Evolutionary conservation across 2,888 invertebrate species (phyloP), one percentile per base, ranked within the genome.

Genomic region (Torymus texanus): DNA sequence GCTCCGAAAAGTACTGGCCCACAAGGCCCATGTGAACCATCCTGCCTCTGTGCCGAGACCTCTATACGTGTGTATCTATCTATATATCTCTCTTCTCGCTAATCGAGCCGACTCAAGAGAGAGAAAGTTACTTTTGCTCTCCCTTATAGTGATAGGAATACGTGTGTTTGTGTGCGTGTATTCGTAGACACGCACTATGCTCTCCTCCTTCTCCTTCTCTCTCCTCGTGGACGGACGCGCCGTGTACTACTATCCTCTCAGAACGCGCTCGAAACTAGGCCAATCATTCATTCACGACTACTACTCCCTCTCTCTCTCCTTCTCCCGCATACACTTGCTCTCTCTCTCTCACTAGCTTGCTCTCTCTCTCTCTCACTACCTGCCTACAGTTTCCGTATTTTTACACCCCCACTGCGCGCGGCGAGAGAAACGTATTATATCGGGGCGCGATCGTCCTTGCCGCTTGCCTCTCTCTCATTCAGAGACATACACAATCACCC

Each of bases 1-100:
- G 75, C 63, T 86, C 85, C 79, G 85, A 75, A 79, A 85, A 84
- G 80, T 85, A 84, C 81, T 85, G 85, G 68, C 84, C 84, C 80
- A 82, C 83, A 12, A 85, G 81, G 77, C 85, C 85, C 84, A 82
- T 83, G 71, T 85, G 84, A 50, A 84, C 84, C 85, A 84, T 85
- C 68, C 18, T 66, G 58, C 53, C 18, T 21, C 21, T 21, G 21
- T 16, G 66, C 13, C 14, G 14, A 41, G 2, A n/a, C 21, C 16
- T 55, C 2, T 29, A 4, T 70, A 16, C 14, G n/a, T n/a, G 13
- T 2, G 8, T n/a, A 29, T 56, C n/a, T 56, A 14, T 56, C 8
- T 18, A 55, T 29, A 8, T 4, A 24, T 18, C 56, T 56, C 21
- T 56, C 53, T 66, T 8, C 41, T 41, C 41, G 41, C 41, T 41